phyloP scores from a whole-genome alignment of 2,113 vertebrate genomes.

The Collichthys lucidus region DNA sequence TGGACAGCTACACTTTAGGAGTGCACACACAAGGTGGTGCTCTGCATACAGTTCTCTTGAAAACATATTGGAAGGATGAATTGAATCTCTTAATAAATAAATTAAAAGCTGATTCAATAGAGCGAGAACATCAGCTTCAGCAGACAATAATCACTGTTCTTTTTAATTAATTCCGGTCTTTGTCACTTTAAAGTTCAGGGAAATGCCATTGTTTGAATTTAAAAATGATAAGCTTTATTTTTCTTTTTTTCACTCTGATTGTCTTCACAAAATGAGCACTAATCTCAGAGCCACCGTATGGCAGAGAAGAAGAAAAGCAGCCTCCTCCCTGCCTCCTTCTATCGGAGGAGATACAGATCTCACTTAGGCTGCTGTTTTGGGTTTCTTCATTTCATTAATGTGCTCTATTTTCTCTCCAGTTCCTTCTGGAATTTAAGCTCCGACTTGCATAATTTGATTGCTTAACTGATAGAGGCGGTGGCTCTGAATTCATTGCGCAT shows the following conservation, averaged over 20 bases:
- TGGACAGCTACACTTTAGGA: neutral
- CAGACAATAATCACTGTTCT: neutral
- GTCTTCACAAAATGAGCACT: conserved; percentile 34
- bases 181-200: conserved; percentile 30
- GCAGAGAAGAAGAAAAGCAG: conserved; percentile 38
- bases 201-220: conserved; percentile 36
- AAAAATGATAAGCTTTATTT: neutral
- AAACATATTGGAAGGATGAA: neutral
- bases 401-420: conserved; percentile 28
- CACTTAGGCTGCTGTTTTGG: conserved; percentile 50
- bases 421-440: conserved; percentile 9
- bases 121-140: neutral
- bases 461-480: conserved; percentile 29
- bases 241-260: conserved; percentile 12
- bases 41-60: neutral
- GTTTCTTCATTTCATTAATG: conserved; percentile 52
- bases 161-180: conserved; percentile 22
- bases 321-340: conserved; percentile 20
- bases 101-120: neutral
- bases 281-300: conserved; percentile 45
- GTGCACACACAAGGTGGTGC: neutral
- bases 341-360: conserved; percentile 63
- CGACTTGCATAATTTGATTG: conserved; percentile 56
- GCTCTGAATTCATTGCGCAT: conserved; percentile 18
- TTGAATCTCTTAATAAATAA: neutral